phyloP scores from a whole-genome alignment of 2,797 vertebrate genomes.

The Malacoctenus gilli region DNA sequence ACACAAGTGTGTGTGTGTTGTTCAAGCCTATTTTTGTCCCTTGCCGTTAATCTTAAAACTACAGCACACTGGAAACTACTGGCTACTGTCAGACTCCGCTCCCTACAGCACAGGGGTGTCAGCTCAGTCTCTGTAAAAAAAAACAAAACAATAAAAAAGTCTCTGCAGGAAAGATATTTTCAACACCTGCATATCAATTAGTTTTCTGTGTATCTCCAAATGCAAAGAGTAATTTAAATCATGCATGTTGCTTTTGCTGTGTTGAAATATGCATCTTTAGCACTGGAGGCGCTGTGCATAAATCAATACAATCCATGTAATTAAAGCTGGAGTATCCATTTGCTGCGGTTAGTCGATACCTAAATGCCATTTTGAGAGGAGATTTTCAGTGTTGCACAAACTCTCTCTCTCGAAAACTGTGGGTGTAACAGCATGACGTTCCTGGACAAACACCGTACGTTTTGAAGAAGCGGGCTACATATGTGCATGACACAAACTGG shows the following conservation, averaged over 20 bases:
- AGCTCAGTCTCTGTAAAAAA: slow-evolving; percentile 40
- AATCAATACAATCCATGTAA: slow-evolving; percentile 66
- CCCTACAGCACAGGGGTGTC: slow-evolving; percentile 44
- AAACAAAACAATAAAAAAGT: too few species aligned
- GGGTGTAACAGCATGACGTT: background rate
- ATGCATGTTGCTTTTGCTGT: slow-evolving; percentile 51
- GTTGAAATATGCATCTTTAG: slow-evolving; percentile 43
- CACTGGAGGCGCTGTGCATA: slow-evolving; percentile 55
- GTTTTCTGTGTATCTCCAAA: slow-evolving; percentile 43
- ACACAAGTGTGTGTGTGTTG: too few species aligned
- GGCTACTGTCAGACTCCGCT: slow-evolving; percentile 61
- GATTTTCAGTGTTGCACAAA: slow-evolving; percentile 17
- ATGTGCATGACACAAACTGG: slow-evolving; percentile 13
- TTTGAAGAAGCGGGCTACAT: slow-evolving; percentile 23
- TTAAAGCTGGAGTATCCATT: slow-evolving; percentile 57
- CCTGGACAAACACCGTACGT: slow-evolving; percentile 3
- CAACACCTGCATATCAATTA: slow-evolving; percentile 54
- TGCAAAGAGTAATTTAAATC: slow-evolving; percentile 36
- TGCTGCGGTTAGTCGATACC: slow-evolving; percentile 43
- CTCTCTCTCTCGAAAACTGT: slow-evolving; percentile 5
- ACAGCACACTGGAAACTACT: slow-evolving; percentile 42
- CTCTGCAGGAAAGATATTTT: slow-evolving; percentile 30
- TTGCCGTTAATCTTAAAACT: slow-evolving; percentile 60
- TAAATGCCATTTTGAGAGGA: slow-evolving; percentile 33
- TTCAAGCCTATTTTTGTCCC: slow-evolving; percentile 37